A percentile compares a stretch with the other conserved stretches of the same genome.
phyloP scores from a whole-genome alignment of 2,797 vertebrate species.

The Myiotriccus ornatus region DNA sequence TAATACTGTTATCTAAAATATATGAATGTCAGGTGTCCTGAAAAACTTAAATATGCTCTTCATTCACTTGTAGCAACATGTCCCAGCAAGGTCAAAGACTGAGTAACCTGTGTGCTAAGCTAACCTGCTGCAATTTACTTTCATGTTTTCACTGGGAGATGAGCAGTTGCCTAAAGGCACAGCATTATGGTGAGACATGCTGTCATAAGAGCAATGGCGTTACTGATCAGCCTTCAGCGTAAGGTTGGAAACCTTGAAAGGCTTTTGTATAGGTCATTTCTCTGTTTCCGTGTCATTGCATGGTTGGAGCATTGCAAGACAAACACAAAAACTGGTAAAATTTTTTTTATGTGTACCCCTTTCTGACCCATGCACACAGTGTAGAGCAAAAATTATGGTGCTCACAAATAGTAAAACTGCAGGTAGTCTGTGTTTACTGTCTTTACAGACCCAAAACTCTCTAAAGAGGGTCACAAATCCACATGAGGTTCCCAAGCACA shows the following conservation, averaged over 20 bases:
- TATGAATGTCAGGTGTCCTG: not conserved
- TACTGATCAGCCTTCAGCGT: not conserved
- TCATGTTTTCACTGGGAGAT: not conserved
- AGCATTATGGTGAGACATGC: not conserved
- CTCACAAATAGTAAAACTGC: not conserved
- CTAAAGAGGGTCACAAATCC: constrained; percentile 32
- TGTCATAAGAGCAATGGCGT: not conserved
- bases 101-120: not conserved
- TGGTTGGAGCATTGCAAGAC: not conserved
- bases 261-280: not conserved
- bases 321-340: not conserved
- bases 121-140: not conserved
- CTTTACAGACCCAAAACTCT: not conserved
- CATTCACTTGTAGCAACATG: not conserved
- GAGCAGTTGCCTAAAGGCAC: not conserved
- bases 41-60: not conserved
- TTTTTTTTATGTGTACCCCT: not conserved
- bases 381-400: not conserved
- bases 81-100: not conserved
- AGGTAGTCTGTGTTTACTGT: not conserved
- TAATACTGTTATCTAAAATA: not conserved
- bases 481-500: not conserved
- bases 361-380: not conserved
- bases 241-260: not conserved
- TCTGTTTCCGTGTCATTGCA: not conserved